Evolutionary conservation across 2,888 invertebrate genomes (phyloP), one percentile per base, ranked within the genome.

Genomic region (Cetonia aurata): DNA sequence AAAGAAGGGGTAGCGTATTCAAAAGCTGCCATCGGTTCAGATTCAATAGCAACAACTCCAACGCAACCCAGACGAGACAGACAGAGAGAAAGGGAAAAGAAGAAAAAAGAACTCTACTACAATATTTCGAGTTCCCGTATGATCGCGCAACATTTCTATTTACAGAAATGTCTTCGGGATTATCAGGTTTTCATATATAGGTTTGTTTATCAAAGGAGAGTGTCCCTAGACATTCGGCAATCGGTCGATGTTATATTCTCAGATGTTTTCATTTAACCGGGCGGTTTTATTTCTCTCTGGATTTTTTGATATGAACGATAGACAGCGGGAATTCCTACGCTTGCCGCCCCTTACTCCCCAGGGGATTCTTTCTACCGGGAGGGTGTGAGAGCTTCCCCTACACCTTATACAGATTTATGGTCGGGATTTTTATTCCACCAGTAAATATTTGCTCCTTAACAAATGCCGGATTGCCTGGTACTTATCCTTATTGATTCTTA

Each of bases 121-220:
- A 62, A 48, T 50, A 62, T 48, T 48, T 62, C 62, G 15, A 62
- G 62, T 13, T 50, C 37, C 6, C 62, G 48, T 50, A 62, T 50
- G 62, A 33, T 37, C 62, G 15, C 31, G 50, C 62, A 62, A 62
- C 50, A 50, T 62, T 62, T 62, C 62, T 62, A 62, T 62, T 50
- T 48, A 48, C 62, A 12, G 50, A 33, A 62, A 62, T 62, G 48
- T 62, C 62, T 62, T 50, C 37, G 50, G 37, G 37, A 62, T 62
- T 62, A 62, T 62, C 48, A 50, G 48, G 62, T 62, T 62, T 62
- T 62, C 62, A 62, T 62, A n/a, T n/a, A 50, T 50, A 48, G 62
- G 62, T 62, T 62, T 62, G 50, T 62, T 62, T 62, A 62, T 62
- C 62, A 62, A 62, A 62, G 57, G 15, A 57, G 19, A 57, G 62